A percentile compares a stretch with the other conserved stretches of the same genome.
phyloP scores from a whole-genome alignment of 2,888 invertebrate genomes.

The Coelopa pilipes region DNA sequence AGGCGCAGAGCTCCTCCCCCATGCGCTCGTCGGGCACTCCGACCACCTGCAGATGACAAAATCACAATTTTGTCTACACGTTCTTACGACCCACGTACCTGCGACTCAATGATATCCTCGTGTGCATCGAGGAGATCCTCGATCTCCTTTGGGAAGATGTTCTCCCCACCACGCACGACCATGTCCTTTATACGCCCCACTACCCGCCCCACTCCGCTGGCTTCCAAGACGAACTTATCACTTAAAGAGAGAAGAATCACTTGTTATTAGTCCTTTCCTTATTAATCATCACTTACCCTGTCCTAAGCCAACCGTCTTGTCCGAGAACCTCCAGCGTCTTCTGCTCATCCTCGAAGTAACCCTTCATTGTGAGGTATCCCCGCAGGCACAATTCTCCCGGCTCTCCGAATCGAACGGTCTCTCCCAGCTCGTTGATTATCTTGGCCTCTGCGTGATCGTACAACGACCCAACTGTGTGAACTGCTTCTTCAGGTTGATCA shows the following conservation, averaged over 20 bases:
- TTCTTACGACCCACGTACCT: constrained; percentile 67
- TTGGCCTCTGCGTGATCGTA: constrained; percentile 69
- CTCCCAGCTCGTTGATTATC: constrained; percentile 72
- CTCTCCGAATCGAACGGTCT: constrained; percentile 72
- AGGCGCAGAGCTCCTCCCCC: constrained; percentile 79
- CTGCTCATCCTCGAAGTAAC: constrained; percentile 78
- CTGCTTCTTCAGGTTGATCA: constrained; percentile 64
- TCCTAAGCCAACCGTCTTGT: constrained; percentile 73
- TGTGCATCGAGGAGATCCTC: constrained; percentile 78
- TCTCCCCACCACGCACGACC: constrained; percentile 83
- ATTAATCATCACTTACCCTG: too few relatives aligned
- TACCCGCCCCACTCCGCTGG: constrained; percentile 75
- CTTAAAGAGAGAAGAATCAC: constrained; percentile 43
- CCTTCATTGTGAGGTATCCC: constrained; percentile 76
- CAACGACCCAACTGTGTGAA: constrained; percentile 69
- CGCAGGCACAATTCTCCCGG: constrained; percentile 78
- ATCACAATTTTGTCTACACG: too few relatives aligned
- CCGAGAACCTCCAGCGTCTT: constrained; percentile 75
- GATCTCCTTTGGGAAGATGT: constrained; percentile 83
- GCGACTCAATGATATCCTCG: constrained; percentile 75
- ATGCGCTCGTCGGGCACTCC: constrained; percentile 77
- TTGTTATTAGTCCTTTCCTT: background rate
- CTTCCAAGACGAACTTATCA: constrained; percentile 72
- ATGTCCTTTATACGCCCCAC: constrained; percentile 81
- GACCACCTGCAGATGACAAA: constrained; percentile 68